These are phyloP conservation scores for Nerophis lumbriciformis DNA, from an alignment of 2,113 vertebrate genomes.

Conservation along the genomic window DNA sequence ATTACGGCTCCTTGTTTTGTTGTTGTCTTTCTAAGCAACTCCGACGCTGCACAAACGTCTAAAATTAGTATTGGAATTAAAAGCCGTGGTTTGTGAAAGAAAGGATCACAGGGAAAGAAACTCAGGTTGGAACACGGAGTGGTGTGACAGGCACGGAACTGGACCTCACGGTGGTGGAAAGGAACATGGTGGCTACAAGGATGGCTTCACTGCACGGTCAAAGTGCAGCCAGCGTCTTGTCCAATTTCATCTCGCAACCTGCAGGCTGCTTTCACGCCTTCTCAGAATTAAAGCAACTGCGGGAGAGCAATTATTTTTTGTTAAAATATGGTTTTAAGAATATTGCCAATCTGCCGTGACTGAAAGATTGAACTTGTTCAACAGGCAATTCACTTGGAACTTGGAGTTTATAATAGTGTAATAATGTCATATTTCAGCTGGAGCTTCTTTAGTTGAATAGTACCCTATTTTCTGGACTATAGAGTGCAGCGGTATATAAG, in stretches of 20 bases:
- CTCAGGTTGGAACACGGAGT: background rate
- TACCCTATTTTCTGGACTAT: too few relatives aligned
- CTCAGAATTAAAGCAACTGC: background rate
- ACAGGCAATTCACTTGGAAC: background rate
- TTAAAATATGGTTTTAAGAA: background rate
- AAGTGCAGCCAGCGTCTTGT: slow-evolving; percentile 12
- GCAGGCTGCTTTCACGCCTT: background rate
- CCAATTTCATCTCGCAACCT: slow-evolving; percentile 19
- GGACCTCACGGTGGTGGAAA: slow-evolving; percentile 30
- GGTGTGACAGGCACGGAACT: slow-evolving; percentile 19
- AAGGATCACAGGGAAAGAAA: background rate
- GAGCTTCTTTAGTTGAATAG: background rate
- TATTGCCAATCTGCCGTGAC: background rate
- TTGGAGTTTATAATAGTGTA: background rate
- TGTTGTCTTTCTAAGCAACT: slow-evolving; percentile 1
- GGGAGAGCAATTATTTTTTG: background rate
- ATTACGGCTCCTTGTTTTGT: slow-evolving; percentile 1
- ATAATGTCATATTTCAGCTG: too few relatives aligned
- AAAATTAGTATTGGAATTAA: slow-evolving; percentile 10
- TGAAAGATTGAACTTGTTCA: background rate
- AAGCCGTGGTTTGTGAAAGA: slow-evolving; percentile 5
- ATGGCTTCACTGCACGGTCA: slow-evolving; percentile 40
- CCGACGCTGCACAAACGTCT: background rate
- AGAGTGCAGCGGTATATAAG: too few relatives aligned
- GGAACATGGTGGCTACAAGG: slow-evolving; percentile 22